Evolutionary conservation across 1,140 invertebrate species (phyloP).

Genomic region (Apis laboriosa): DNA sequence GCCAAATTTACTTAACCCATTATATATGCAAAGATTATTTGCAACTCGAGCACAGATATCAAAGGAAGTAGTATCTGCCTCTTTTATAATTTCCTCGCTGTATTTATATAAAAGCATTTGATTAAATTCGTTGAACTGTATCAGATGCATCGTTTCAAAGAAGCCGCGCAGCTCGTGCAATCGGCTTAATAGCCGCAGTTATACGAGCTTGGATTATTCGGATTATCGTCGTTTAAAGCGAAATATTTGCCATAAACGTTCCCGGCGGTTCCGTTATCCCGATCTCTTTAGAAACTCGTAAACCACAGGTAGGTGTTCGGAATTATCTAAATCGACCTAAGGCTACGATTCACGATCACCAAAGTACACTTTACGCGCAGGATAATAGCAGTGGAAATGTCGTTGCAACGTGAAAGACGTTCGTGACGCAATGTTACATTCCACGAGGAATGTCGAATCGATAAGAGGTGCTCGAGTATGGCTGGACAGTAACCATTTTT

Average conservation of each 20-base stretch:
- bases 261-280: background rate
- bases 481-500: conserved; percentile 30
- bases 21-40: too few relatives aligned
- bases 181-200: background rate
- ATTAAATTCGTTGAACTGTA: background rate
- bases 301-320: background rate
- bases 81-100: background rate
- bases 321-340: background rate
- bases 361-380: background rate
- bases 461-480: background rate
- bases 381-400: background rate
- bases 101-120: background rate
- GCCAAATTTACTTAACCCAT: too few relatives aligned
- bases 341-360: background rate
- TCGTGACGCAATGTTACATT: conserved; percentile 39
- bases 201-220: too few relatives aligned
- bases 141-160: background rate
- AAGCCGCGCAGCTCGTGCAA: background rate
- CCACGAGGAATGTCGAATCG: conserved; percentile 5
- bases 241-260: background rate
- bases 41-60: too few relatives aligned
- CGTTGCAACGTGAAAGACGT: background rate
- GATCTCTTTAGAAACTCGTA: background rate
- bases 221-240: background rate
- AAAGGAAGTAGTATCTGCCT: background rate